Conservation (phyloP, 2,113 vertebrate species). For the Pollachius pollachius region DNA sequence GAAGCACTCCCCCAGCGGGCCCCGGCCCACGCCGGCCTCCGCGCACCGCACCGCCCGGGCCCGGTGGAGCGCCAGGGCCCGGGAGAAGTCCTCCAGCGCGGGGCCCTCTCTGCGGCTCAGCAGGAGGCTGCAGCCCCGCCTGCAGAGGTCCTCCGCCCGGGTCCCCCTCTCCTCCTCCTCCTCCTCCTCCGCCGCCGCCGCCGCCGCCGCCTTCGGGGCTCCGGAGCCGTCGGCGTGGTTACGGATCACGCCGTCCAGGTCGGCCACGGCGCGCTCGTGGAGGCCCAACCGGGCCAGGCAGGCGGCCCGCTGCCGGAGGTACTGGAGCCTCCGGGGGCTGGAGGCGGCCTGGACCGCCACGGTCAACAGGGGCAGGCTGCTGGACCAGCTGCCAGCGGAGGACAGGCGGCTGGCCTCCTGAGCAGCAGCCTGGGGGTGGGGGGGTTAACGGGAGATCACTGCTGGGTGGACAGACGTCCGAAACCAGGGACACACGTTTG, state of each 20-base stretch:
- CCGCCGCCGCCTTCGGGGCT: slow-evolving; percentile 25
- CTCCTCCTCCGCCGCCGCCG: neutral
- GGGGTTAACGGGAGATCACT: neutral
- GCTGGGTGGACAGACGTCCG: neutral
- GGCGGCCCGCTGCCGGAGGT: slow-evolving; percentile 76
- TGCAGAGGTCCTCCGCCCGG: slow-evolving; percentile 78
- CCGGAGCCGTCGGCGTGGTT: slow-evolving; percentile 26
- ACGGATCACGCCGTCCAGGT: slow-evolving; percentile 79
- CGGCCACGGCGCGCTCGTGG: slow-evolving; percentile 71
- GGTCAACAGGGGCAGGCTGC: slow-evolving; percentile 77
- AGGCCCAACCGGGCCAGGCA: slow-evolving; percentile 77
- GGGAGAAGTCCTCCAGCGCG: slow-evolving; percentile 77
- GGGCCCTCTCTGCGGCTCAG: slow-evolving; percentile 64
- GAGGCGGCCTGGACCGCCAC: slow-evolving; percentile 72
- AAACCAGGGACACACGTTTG: too few relatives aligned
- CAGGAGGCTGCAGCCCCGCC: slow-evolving; percentile 76
- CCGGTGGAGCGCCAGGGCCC: slow-evolving; percentile 76
- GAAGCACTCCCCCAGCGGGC: slow-evolving; percentile 66
- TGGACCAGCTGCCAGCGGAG: slow-evolving; percentile 52
- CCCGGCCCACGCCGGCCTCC: slow-evolving; percentile 60
- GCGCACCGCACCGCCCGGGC: slow-evolving; percentile 71
- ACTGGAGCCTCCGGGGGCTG: slow-evolving; percentile 44
- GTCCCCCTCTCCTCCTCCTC: slow-evolving; percentile 15
- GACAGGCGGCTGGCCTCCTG: slow-evolving; percentile 75
- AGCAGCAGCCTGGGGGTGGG: slow-evolving; percentile 74